These are phyloP conservation scores for Ophion costatus DNA, from an alignment of 2,888 invertebrate species.

Conservation along the genomic window DNA sequence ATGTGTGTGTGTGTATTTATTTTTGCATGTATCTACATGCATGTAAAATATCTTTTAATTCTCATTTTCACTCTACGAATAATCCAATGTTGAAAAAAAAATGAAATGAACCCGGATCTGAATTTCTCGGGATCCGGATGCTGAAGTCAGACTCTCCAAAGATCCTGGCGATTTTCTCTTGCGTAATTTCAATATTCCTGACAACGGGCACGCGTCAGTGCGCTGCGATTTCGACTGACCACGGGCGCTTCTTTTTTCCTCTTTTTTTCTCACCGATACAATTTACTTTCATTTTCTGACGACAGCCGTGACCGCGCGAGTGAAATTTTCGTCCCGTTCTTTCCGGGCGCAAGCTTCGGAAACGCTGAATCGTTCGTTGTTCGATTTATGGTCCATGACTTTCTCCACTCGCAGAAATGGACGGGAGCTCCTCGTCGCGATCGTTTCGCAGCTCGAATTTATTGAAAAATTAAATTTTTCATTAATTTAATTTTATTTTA, in stretches of 20 bases:
- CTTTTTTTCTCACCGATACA: conserved; percentile 10
- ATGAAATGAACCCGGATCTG: conserved; percentile 8
- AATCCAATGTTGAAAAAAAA: neutral
- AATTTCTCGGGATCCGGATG: conserved; percentile 39
- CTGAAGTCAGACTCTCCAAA: neutral
- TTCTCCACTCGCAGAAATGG: conserved; percentile 45
- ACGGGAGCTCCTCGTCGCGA: neutral
- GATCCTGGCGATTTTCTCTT: conserved; percentile 18
- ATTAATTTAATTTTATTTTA: too few relatives aligned
- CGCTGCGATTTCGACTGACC: conserved; percentile 46
- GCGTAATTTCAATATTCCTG: conserved; percentile 39
- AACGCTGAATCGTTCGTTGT: conserved; percentile 25
- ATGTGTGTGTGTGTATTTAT: neutral
- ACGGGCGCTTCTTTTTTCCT: conserved; percentile 1
- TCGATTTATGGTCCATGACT: conserved; percentile 38
- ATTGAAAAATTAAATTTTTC: too few relatives aligned
- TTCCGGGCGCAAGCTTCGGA: conserved; percentile 16
- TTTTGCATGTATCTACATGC: too few relatives aligned
- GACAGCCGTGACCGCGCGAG: conserved; percentile 13
- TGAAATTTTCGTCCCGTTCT: conserved; percentile 13
- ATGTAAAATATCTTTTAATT: too few relatives aligned
- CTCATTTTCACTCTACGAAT: too few relatives aligned
- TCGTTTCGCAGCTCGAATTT: neutral
- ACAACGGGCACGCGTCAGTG: conserved; percentile 35
- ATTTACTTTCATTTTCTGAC: conserved; percentile 34